Base-by-base conservation (phyloP, 2,113 vertebrate species). In the Hyaena hyaena region DNA sequence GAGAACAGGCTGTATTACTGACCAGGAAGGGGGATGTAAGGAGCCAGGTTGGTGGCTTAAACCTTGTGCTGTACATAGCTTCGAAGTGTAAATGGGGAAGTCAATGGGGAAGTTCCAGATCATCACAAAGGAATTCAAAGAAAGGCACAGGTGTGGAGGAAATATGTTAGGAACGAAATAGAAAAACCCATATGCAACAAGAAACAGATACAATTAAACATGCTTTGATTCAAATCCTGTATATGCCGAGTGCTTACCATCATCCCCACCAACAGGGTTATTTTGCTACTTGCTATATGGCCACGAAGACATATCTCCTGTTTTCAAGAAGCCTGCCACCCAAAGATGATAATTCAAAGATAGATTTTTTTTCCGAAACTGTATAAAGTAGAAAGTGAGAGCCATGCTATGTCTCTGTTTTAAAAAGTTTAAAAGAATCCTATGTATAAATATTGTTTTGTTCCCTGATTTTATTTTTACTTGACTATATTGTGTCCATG, bases 121-220 rank as follows among this genome's bases (percentile, higher is more conserved):
- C 88, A 55, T 24, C 87, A 53, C 76, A 61, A 76, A 94, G 55
- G 68, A 90, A 88, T 83, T 74, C 65, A 80, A 84, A 90, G 73
- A 19, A 79, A 80, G 35, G 35, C 63, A 73, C 9, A 33, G 14
- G 19, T 73, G 71, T 89, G 28, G 80, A 84, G 85, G 83, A 66
- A 91, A 53, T 76, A 33, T 77, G 16, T 92, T 63, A 63, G 73
- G 68, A 83, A 71, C 55, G 71, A 94, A 69, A 80, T 6, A 48
- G 80, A 74, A 87, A 97, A 87, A 11, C 33, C 16, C 69, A 35
- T n/a, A 86, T 93, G 95, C 66, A 73, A 55, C 23, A 79, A 87
- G 89, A 82, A 88, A 71, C 65, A 81, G 7, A 35, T 92, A 74
- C 39, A 69, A 92, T 77, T 79, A 73, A 50, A 73, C 23, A 17